Conservation (phyloP, 2,113 vertebrate genomes). For the Poecilia latipinna region DNA sequence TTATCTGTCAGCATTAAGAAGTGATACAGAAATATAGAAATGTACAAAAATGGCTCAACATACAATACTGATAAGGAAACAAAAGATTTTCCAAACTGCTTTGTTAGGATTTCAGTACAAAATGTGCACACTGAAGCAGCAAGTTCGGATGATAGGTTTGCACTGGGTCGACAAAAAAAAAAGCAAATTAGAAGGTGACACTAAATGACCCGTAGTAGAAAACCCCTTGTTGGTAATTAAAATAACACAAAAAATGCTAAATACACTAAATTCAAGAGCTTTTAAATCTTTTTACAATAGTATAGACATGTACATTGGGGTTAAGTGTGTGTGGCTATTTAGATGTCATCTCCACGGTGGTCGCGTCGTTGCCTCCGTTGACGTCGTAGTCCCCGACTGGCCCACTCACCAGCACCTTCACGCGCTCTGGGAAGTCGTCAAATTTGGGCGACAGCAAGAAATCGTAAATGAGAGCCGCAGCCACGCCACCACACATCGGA, state of each 20-base stretch:
- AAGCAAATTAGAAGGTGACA: constrained; percentile 34
- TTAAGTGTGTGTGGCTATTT: constrained; percentile 59
- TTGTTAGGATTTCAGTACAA: constrained; percentile 14
- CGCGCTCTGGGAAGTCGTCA: constrained; percentile 86
- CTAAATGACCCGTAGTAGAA: constrained; percentile 38
- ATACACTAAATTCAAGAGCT: constrained; percentile 35
- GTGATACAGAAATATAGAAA: constrained; percentile 60
- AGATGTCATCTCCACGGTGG: constrained; percentile 77
- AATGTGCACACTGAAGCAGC: constrained; percentile 24
- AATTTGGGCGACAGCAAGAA: constrained; percentile 90
- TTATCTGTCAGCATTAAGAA: constrained; percentile 59
- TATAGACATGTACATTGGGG: constrained; percentile 51
- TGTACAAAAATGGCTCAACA: constrained; percentile 62
- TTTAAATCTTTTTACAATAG: constrained; percentile 53
- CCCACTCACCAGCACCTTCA: constrained; percentile 92
- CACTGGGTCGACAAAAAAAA: constrained; percentile 30
- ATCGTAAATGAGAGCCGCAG: constrained; percentile 88
- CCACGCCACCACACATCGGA: constrained; percentile 82
- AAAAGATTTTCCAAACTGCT: constrained; percentile 32
- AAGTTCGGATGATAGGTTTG: constrained; percentile 26
- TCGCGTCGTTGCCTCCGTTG: constrained; percentile 70
- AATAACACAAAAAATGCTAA: constrained; percentile 31
- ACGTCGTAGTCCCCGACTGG: constrained; percentile 86
- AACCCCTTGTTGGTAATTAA: constrained; percentile 45
- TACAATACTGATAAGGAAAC: constrained; percentile 72